Conservation (phyloP, 64 coral and sea anemone species). For the Orbicella faveolata region DNA sequence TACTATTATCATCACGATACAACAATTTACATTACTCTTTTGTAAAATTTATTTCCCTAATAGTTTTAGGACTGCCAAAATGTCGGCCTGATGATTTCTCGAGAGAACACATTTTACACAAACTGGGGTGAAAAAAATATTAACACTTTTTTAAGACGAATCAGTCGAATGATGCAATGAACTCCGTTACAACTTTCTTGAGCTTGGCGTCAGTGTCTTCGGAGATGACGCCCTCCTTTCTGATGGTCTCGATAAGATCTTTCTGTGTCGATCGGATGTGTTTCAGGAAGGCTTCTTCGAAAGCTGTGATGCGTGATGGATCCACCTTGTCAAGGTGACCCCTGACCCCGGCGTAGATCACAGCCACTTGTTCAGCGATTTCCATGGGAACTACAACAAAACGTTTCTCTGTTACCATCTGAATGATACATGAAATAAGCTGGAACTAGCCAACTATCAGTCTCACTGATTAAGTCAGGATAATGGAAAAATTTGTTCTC, state of each 20-base stretch:
- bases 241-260: constrained; percentile 80
- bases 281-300: constrained; percentile 91
- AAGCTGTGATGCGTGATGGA: constrained; percentile 86
- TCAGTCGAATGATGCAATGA: constrained; percentile 88
- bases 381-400: constrained; percentile 87
- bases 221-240: constrained; percentile 77
- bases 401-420: not conserved
- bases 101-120: constrained; percentile 41
- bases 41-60: constrained; percentile 15
- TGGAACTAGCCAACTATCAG: not conserved
- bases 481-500: no score
- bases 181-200: constrained; percentile 87
- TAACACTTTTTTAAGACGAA: constrained; percentile 23
- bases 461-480: no score
- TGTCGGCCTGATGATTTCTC: constrained; percentile 1
- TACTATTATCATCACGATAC: not conserved
- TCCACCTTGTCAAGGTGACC: constrained; percentile 96
- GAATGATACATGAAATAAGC: not conserved
- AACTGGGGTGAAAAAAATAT: constrained; percentile 43
- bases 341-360: constrained; percentile 93
- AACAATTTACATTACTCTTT: not conserved
- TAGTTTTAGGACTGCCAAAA: constrained; percentile 12
- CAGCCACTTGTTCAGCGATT: constrained; percentile 93
- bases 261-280: constrained; percentile 84
- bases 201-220: constrained; percentile 93